Conservation (phyloP, 2,888 invertebrate genomes). For the Oscheius sp. region DNA sequence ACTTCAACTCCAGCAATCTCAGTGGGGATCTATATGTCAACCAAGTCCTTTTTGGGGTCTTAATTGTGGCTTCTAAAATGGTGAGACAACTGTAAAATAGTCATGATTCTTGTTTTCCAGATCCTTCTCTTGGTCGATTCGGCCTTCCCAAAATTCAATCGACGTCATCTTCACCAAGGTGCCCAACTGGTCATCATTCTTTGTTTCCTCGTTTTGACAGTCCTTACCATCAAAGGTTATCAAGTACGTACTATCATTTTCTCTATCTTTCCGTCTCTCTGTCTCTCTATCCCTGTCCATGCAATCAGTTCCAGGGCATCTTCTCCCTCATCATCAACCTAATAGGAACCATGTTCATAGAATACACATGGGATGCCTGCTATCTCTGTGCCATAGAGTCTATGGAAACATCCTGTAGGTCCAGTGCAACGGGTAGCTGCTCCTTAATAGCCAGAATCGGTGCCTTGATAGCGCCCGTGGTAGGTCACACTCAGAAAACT, state of each 20-base stretch:
- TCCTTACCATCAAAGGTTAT: constrained; percentile 58
- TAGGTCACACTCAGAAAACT: constrained; percentile 27
- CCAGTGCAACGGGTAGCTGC: constrained; percentile 65
- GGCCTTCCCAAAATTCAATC: constrained; percentile 59
- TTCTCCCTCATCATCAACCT: constrained; percentile 66
- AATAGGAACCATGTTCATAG: constrained; percentile 70
- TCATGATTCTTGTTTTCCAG: no score
- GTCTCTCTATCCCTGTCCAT: no score
- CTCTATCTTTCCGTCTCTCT: no score
- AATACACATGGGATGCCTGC: constrained; percentile 72
- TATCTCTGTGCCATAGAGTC: constrained; percentile 70
- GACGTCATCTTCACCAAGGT: constrained; percentile 68
- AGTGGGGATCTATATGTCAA: constrained; percentile 68
- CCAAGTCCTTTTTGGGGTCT: constrained; percentile 68
- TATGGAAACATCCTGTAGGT: constrained; percentile 64
- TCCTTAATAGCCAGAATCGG: constrained; percentile 68
- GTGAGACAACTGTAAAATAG: background rate
- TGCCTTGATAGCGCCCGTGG: constrained; percentile 67
- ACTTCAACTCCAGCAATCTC: constrained; percentile 67
- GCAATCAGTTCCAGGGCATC: constrained; percentile 53
- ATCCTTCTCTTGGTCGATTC: constrained; percentile 64
- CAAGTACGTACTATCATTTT: constrained; percentile 38
- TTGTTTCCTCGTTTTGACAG: constrained; percentile 64
- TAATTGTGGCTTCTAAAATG: constrained; percentile 69
- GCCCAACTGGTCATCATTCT: constrained; percentile 65